These are phyloP conservation scores for Dynastes grantii DNA, from an alignment of 2,888 invertebrate genomes.

Conservation along the genomic window DNA sequence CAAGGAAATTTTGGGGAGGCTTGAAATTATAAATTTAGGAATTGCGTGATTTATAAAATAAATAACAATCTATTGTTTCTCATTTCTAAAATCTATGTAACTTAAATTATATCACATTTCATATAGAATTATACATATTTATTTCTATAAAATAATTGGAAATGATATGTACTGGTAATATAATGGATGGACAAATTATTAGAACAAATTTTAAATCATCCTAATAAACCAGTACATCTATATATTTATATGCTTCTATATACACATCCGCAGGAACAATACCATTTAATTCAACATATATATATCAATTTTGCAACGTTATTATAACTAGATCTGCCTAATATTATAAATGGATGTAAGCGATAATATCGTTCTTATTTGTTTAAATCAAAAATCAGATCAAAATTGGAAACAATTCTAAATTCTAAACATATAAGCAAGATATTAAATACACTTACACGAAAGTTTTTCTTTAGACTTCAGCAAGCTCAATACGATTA, in stretches of 20 bases:
- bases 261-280: slow-evolving; percentile 20
- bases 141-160: background rate
- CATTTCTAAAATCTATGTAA: slow-evolving; percentile 58
- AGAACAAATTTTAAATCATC: background rate
- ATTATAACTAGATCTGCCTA: background rate
- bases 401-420: background rate
- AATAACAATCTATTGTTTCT: slow-evolving; percentile 57
- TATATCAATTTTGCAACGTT: background rate
- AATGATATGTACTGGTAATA: slow-evolving; percentile 9
- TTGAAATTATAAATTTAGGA: slow-evolving; percentile 60
- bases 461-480: slow-evolving; percentile 1
- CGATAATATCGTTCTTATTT: too few species aligned
- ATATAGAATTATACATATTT: slow-evolving; percentile 31
- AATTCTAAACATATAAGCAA: slow-evolving; percentile 6
- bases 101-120: slow-evolving; percentile 67
- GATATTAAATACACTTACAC: slow-evolving; percentile 32
- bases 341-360: slow-evolving; percentile 1
- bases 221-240: background rate
- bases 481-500: slow-evolving; percentile 30
- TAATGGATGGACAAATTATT: background rate
- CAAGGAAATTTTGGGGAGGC: background rate
- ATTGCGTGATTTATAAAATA: slow-evolving; percentile 62
- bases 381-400: background rate
- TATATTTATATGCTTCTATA: too few species aligned
- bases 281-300: background rate